Base-by-base conservation (phyloP, 2,797 vertebrate genomes). In the Streptopelia turtur region DNA sequence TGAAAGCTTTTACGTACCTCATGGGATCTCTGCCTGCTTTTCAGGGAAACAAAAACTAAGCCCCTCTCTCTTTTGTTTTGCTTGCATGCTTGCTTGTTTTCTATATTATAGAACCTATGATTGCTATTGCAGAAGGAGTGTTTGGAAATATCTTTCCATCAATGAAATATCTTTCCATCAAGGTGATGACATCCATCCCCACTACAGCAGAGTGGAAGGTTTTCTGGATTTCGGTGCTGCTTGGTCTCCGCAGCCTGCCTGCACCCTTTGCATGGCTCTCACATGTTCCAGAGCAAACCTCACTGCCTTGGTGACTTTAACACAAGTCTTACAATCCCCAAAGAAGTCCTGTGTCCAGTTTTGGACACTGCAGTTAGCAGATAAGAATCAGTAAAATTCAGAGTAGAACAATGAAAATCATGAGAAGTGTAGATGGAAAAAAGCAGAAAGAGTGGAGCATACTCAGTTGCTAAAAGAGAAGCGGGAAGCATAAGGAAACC, bases 201-300 rank as follows among this genome's bases (percentile, higher is more conserved):
- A 52, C 55, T 65, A 20, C 43, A 49, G 56, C 9, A 9, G 10
- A 37, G 6, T 10, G 21, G 49, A 71, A 25, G 15, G 5, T 39
- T 63, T 68, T 16, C 5, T 0, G 0, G 5, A 37, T 47, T 37
- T 49, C 4, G 3, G 30, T 14, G 6, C 15, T 50, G 53, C 61
- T 31, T 9, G 24, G 11, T 45, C 8, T 39, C n/a, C 0, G 0
- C 49, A 41, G 7, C 12, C 50, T 30, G 25, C 41, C 37, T 6
- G 2, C 16, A 1, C 18, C 35, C 20, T 45, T 68, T 57, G 27
- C 24, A 1, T 1, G 2, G 33, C 4, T 76, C 24, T 24, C 27
- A 3, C 16, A 1, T 3, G 0, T 16, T 47, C 45, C 49, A 37
- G 37, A 17, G 39, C 72, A 85, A 16, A 16, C 31, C 49, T 18